phyloP scores from a whole-genome alignment of 2,888 invertebrate genomes.

The Boloria selene region DNA sequence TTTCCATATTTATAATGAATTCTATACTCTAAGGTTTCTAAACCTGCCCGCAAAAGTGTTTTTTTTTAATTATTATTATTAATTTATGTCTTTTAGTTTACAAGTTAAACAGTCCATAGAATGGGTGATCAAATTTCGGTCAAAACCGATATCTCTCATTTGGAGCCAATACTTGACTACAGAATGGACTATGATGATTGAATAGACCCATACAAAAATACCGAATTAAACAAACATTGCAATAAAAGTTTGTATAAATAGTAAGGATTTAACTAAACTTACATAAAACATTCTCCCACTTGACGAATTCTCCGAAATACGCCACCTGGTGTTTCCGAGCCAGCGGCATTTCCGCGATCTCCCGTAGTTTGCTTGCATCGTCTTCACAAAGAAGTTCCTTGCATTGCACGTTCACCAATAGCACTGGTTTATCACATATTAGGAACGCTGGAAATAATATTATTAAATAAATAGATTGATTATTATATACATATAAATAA shows the following conservation, averaged over 20 bases:
- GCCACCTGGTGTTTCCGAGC: slow-evolving; percentile 52
- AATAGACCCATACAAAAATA: too few species aligned
- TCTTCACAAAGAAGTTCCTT: slow-evolving; percentile 51
- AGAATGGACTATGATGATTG: too few species aligned
- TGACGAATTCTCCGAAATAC: slow-evolving; percentile 65
- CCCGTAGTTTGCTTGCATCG: slow-evolving; percentile 50
- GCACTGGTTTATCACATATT: slow-evolving; percentile 72
- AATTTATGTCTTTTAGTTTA: too few species aligned
- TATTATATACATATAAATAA: neutral
- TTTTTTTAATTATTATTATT: too few species aligned
- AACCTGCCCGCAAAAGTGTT: too few species aligned
- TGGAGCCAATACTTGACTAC: too few species aligned
- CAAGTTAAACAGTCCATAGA: too few species aligned
- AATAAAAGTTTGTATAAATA: neutral
- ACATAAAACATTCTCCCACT: slow-evolving; percentile 67
- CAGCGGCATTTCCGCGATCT: slow-evolving; percentile 54
- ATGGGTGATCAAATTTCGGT: too few species aligned
- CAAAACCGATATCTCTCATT: too few species aligned
- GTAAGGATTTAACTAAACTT: slow-evolving; percentile 44
- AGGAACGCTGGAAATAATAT: slow-evolving; percentile 69
- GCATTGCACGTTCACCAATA: slow-evolving; percentile 74
- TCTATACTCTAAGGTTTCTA: too few species aligned
- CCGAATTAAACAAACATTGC: neutral
- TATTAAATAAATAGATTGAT: neutral
- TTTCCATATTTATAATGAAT: too few species aligned